phyloP scores from a whole-genome alignment of 2,888 invertebrate genomes.

The Aspidapion aeneum region DNA sequence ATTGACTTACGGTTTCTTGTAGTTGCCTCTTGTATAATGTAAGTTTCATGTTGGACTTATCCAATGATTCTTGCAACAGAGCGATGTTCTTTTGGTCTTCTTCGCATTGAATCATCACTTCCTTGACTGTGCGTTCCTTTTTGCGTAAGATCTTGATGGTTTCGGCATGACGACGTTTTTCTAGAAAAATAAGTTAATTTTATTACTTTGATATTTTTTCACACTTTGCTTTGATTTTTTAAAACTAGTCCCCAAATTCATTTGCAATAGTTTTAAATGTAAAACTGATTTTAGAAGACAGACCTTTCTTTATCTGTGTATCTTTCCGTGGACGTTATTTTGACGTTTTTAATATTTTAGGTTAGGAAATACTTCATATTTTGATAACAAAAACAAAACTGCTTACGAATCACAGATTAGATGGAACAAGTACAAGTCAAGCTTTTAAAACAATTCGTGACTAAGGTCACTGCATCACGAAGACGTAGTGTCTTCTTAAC shows the following conservation, averaged over 20 bases:
- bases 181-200: slow-evolving; percentile 41
- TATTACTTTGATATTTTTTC: neutral
- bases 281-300: neutral
- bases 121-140: slow-evolving; percentile 96
- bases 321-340: no score
- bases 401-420: no score
- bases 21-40: slow-evolving; percentile 95
- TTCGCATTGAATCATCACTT: slow-evolving; percentile 91
- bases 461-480: no score
- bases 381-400: no score
- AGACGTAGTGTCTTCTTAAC: no score
- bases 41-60: slow-evolving; percentile 84
- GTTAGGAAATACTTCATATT: no score
- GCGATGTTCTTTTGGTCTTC: slow-evolving; percentile 96
- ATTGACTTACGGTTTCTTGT: slow-evolving; percentile 79
- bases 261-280: neutral
- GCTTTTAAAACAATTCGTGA: no score
- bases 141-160: slow-evolving; percentile 97
- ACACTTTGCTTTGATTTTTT: neutral
- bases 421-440: no score
- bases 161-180: slow-evolving; percentile 95
- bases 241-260: neutral
- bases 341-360: no score
- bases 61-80: slow-evolving; percentile 86
- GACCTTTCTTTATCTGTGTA: neutral